Conservation (phyloP, 2,113 vertebrate species). For the Ibidorhyncha struthersii region DNA sequence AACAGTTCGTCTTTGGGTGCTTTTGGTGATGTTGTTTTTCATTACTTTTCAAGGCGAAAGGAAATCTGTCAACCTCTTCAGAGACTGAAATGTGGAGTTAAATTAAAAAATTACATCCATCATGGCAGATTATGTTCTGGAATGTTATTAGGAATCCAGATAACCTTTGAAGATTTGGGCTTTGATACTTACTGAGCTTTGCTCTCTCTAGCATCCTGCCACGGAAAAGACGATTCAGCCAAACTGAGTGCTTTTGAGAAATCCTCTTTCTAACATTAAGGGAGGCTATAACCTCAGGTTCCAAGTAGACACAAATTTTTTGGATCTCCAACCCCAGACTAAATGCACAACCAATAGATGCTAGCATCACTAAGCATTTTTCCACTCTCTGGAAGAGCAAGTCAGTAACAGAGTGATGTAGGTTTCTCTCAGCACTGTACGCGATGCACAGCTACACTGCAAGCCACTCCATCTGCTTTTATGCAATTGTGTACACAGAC, state of each 20-base stretch:
- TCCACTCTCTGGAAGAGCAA: background rate
- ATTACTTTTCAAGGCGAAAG: background rate
- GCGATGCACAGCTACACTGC: accelerated
- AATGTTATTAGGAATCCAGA: background rate
- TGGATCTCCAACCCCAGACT: background rate
- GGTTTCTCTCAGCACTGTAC: background rate
- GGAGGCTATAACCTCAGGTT: background rate
- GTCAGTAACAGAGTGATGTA: background rate
- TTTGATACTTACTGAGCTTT: background rate
- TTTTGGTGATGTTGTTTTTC: background rate
- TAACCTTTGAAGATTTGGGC: background rate
- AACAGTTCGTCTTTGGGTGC: background rate
- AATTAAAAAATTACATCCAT: background rate
- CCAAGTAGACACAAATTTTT: background rate
- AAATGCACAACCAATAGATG: background rate
- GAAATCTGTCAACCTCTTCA: background rate
- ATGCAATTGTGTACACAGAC: background rate
- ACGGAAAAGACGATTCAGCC: background rate
- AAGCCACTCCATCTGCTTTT: background rate
- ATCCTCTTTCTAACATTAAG: background rate
- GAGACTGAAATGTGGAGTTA: background rate
- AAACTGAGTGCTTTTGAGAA: background rate
- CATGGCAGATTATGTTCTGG: background rate
- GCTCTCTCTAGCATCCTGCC: background rate
- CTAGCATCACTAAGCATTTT: background rate